Percentiles rank a stretch among this genome's conserved stretches.
Conservation (phyloP, 2,113 vertebrate genomes). For the Neotoma lepida region DNA sequence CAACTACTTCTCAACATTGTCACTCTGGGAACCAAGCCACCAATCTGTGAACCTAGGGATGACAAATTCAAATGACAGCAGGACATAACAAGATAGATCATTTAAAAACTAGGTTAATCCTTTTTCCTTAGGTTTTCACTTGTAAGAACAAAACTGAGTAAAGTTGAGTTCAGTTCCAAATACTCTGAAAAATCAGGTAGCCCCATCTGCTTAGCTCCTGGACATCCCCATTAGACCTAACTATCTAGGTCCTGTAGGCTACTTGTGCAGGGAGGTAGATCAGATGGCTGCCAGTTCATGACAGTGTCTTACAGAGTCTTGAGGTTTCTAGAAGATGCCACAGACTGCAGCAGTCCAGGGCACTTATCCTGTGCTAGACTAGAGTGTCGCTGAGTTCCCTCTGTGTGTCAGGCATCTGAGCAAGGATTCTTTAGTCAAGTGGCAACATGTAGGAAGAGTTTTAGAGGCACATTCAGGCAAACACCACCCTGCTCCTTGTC, state of each 20-base stretch:
- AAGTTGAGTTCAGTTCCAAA: background rate
- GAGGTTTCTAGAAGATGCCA: background rate
- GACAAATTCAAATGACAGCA: background rate
- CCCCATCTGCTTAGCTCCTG: background rate
- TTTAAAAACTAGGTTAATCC: slow-evolving; percentile 13
- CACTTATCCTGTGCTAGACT: too few relatives aligned
- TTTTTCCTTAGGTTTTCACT: background rate
- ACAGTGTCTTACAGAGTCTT: background rate
- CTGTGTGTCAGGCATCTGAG: background rate
- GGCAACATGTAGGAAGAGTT: accelerated
- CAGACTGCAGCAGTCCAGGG: background rate
- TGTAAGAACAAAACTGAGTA: slow-evolving; percentile 25
- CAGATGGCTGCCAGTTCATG: background rate
- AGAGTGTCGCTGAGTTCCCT: background rate
- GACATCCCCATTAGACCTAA: background rate
- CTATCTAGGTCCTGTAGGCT: background rate
- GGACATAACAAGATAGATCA: background rate
- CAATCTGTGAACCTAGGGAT: background rate
- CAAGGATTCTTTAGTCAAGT: background rate
- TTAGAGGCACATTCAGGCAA: background rate
- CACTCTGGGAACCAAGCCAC: background rate
- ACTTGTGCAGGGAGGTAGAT: background rate
- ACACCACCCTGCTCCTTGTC: background rate
- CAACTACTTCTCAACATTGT: background rate
- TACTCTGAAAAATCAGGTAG: background rate